These are phyloP conservation scores for Drosophila niveifrons DNA, from an alignment of 2,888 invertebrate species.

Conservation along the genomic window DNA sequence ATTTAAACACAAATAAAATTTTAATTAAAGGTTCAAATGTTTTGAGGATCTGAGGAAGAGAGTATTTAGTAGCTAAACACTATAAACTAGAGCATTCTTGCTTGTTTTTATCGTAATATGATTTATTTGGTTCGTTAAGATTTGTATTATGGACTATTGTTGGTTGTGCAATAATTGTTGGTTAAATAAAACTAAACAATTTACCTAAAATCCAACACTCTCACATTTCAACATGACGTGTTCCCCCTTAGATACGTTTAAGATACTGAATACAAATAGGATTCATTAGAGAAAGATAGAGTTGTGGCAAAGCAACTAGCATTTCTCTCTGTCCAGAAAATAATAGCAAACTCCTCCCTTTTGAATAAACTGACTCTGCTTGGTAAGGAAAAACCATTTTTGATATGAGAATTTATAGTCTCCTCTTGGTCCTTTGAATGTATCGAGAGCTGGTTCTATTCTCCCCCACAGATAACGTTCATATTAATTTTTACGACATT, in stretches of 20 bases:
- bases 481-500: slow-evolving; percentile 76
- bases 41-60: too few relatives aligned
- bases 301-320: not conserved
- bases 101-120: not conserved
- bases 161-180: slow-evolving; percentile 2
- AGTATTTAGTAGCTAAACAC: too few relatives aligned
- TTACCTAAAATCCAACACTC: not conserved
- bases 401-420: slow-evolving; percentile 45
- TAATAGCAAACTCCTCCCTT: not conserved
- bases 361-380: not conserved
- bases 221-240: too few relatives aligned
- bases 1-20: too few relatives aligned
- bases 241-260: not conserved
- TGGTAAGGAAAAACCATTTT: not conserved
- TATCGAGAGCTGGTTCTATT: slow-evolving; percentile 2
- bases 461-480: slow-evolving; percentile 57
- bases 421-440: slow-evolving; percentile 23
- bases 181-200: not conserved
- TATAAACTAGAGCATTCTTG: too few relatives aligned
- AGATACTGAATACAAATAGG: not conserved
- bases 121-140: slow-evolving; percentile 17
- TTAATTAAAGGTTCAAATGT: too few relatives aligned
- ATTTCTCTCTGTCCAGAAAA: not conserved
- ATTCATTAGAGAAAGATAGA: not conserved
- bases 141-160: not conserved